Conservation (phyloP, 1,140 invertebrate genomes). For the Belonocnema kinseyi region DNA sequence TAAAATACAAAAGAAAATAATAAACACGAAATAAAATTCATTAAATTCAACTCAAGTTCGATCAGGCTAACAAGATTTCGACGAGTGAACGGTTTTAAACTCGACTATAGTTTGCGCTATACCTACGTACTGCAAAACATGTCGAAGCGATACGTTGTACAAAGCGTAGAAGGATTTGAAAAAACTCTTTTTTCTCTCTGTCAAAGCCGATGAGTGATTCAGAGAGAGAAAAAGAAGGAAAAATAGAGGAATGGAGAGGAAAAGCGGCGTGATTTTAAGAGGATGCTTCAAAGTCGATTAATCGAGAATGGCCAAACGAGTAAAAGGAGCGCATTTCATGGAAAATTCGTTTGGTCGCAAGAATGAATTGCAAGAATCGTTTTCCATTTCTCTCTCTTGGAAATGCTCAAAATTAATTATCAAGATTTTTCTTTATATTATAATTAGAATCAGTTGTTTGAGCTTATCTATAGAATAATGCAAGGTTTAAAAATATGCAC, state of each 20-base stretch:
- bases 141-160: slow-evolving; percentile 37
- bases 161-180: slow-evolving; percentile 53
- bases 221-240: slow-evolving; percentile 44
- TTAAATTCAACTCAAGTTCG: slow-evolving; percentile 1
- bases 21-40: background rate
- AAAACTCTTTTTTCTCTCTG: slow-evolving; percentile 54
- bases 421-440: no score
- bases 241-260: slow-evolving; percentile 52
- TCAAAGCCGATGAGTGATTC: slow-evolving; percentile 54
- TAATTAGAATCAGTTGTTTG: no score
- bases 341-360: slow-evolving; percentile 28
- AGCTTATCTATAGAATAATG: no score
- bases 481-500: no score
- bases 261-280: slow-evolving; percentile 59
- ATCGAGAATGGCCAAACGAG: slow-evolving; percentile 53
- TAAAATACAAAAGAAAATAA: background rate
- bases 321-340: slow-evolving; percentile 41
- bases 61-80: slow-evolving; percentile 32
- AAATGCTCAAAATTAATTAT: no score
- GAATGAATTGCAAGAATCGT: slow-evolving; percentile 3
- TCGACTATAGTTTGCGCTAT: slow-evolving; percentile 45
- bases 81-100: slow-evolving; percentile 43
- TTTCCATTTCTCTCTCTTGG: background rate
- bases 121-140: slow-evolving; percentile 43
- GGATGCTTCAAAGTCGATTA: slow-evolving; percentile 61